phyloP scores from a whole-genome alignment of 2,113 vertebrate species.

The Alectura lathami region DNA sequence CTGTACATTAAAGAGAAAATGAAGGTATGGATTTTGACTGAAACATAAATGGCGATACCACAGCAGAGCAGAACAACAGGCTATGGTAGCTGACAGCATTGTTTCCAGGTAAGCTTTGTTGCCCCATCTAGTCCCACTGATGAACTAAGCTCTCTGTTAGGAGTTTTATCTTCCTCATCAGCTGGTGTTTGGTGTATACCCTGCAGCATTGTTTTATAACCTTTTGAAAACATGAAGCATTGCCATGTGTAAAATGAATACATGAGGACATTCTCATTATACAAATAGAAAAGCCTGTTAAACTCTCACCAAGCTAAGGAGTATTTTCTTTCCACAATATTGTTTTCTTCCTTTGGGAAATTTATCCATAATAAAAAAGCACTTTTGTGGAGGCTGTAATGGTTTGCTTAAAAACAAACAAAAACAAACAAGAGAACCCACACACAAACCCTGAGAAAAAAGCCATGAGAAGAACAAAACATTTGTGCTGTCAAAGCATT shows the following conservation, averaged over 20 bases:
- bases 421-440: not conserved
- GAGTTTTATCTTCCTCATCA: not conserved
- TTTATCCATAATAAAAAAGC: conserved; percentile 11
- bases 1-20: not conserved
- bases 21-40: not conserved
- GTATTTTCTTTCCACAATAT: not conserved
- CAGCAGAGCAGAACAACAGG: not conserved
- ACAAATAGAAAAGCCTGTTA: not conserved
- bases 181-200: not conserved
- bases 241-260: not conserved
- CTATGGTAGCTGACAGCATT: not conserved
- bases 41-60: not conserved
- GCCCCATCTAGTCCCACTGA: not conserved
- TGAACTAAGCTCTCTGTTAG: not conserved
- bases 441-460: not conserved
- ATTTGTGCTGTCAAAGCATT: not conserved
- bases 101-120: not conserved
- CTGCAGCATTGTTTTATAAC: not conserved
- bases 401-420: conserved; percentile 14
- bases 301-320: not conserved
- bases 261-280: not conserved
- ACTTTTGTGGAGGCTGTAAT: not conserved
- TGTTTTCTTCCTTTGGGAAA: conserved; percentile 19
- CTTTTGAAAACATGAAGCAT: not conserved
- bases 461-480: not conserved